These are phyloP conservation scores for Drosophila planitibia DNA, from an alignment of 2,888 invertebrate genomes.

Conservation along the genomic window DNA sequence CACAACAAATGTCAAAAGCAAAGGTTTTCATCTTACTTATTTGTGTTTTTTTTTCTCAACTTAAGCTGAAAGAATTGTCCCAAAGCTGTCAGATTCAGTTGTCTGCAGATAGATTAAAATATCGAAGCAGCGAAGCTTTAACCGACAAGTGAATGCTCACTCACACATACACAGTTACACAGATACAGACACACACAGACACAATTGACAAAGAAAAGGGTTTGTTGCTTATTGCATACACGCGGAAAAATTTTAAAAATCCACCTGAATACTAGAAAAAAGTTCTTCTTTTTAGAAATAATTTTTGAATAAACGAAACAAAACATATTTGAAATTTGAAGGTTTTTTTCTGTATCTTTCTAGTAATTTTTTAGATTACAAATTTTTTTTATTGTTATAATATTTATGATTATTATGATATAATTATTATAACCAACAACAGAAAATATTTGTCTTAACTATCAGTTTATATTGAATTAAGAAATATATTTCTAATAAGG, in stretches of 20 bases:
- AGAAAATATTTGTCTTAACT: background rate
- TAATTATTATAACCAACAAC: background rate
- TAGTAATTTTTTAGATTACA: background rate
- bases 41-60: constrained; percentile 6
- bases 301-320: background rate
- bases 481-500: background rate
- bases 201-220: background rate
- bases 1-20: constrained; percentile 60
- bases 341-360: background rate
- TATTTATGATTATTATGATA: background rate
- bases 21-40: constrained; percentile 8
- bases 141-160: constrained; percentile 21
- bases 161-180: background rate
- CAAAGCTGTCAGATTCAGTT: constrained; percentile 64
- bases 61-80: constrained; percentile 49
- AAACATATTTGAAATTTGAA: background rate
- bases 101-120: constrained; percentile 68
- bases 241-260: background rate
- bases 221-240: constrained; percentile 34
- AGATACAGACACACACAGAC: background rate
- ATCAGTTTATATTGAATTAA: background rate
- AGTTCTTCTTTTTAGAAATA: background rate
- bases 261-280: background rate
- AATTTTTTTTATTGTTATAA: background rate
- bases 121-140: constrained; percentile 47